These are phyloP conservation scores for Neodiprion pinetum DNA, from an alignment of 1,140 invertebrate genomes.

Conservation along the genomic window DNA sequence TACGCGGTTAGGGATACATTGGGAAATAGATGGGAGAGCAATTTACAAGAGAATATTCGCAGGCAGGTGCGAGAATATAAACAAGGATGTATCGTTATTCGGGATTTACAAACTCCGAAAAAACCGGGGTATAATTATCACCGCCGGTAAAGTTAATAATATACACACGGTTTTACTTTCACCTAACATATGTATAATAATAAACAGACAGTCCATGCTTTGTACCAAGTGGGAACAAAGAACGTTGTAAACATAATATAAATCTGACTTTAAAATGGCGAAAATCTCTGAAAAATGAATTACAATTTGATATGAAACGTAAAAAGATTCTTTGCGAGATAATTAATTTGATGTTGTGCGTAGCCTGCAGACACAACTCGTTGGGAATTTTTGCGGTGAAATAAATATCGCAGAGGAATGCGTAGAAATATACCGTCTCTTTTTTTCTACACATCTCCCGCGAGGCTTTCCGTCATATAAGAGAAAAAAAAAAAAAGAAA, in stretches of 20 bases:
- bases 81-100: background rate
- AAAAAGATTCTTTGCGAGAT: too few species aligned
- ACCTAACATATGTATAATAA: too few species aligned
- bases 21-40: background rate
- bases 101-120: background rate
- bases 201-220: too few species aligned
- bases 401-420: background rate
- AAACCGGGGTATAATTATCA: background rate
- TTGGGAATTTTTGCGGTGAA: too few species aligned
- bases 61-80: background rate
- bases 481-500: background rate
- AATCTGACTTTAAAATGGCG: too few species aligned
- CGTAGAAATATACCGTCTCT: too few species aligned
- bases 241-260: too few species aligned
- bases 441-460: too few species aligned
- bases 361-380: too few species aligned
- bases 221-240: too few species aligned
- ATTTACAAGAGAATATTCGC: background rate
- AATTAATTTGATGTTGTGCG: too few species aligned
- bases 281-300: background rate
- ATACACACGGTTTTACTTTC: background rate
- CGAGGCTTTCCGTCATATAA: background rate
- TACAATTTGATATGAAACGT: too few species aligned
- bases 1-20: background rate
- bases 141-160: background rate